Percentiles rank a stretch among this genome's conserved stretches.
These are phyloP conservation scores for Eunapius fragilis DNA, from an alignment of 37 sponge, comb jelly and placozoan species.

Conservation along the genomic window DNA sequence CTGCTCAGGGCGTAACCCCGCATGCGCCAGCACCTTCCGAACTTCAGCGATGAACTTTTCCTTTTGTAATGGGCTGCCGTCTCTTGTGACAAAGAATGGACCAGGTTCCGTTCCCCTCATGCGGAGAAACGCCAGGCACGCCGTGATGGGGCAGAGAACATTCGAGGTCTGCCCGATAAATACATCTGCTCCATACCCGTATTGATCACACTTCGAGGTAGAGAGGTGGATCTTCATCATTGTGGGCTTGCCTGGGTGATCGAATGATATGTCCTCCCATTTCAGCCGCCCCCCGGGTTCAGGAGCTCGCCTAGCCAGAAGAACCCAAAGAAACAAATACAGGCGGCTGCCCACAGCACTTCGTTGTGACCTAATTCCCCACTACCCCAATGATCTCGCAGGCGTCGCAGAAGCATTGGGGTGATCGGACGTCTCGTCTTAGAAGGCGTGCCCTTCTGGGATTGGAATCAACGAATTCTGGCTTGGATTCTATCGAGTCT, in stretches of 20 bases:
- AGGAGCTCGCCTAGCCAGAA: not conserved
- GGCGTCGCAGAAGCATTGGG: no score
- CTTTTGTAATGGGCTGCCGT: not conserved
- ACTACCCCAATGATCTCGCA: no score
- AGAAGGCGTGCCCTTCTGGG: no score
- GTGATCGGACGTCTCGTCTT: no score
- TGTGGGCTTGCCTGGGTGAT: not conserved
- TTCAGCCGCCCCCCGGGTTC: not conserved
- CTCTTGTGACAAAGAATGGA: not conserved
- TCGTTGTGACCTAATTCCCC: no score
- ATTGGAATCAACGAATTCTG: no score
- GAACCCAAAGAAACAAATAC: no score
- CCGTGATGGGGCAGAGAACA: not conserved
- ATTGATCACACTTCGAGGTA: slow-evolving; percentile 7
- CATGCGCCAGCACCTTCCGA: not conserved
- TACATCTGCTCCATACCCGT: not conserved
- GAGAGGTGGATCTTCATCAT: not conserved
- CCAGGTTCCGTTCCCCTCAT: not conserved
- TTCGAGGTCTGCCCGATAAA: not conserved
- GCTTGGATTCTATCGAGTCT: not conserved
- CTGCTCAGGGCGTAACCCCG: not conserved
- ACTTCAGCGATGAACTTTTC: not conserved
- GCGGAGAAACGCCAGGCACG: not conserved
- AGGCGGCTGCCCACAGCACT: no score
- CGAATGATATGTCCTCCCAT: not conserved